Evolutionary conservation across 53 echinoderm and acorn worm genomes (phyloP).

Genomic region (Temnopleurus reevesii): DNA sequence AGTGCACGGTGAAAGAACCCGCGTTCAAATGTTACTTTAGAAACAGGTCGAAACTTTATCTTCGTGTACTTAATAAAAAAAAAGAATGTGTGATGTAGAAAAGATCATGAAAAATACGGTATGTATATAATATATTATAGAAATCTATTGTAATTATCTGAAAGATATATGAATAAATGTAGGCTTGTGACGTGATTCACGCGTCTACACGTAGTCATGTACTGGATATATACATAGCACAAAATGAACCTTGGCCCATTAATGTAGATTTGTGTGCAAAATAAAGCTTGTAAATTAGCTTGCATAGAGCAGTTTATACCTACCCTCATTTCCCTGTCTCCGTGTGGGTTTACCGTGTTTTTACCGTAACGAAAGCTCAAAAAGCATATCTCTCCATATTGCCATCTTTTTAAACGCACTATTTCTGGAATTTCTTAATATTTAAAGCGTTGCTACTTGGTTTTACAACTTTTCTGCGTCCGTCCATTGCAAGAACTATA

Average conservation of each 20-base stretch:
- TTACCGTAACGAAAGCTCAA: not conserved
- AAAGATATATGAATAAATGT: conserved; percentile 30
- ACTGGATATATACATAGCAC: conserved; percentile 1
- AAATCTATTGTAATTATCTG: conserved; percentile 43
- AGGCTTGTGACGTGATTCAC: not conserved
- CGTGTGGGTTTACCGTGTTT: not conserved
- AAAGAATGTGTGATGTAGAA: conserved; percentile 36
- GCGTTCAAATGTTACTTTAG: not conserved
- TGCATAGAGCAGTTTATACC: conserved; percentile 18
- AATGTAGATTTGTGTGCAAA: conserved; percentile 3
- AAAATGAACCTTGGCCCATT: not conserved
- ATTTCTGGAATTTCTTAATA: not conserved
- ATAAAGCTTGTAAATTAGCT: conserved; percentile 26
- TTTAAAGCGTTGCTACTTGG: not conserved
- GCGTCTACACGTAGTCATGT: not conserved
- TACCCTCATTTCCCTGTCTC: not conserved
- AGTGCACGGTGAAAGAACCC: not conserved
- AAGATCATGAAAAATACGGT: conserved; percentile 19
- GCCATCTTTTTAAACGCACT: too few species aligned
- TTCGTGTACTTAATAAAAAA: conserved; percentile 8
- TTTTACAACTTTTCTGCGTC: not conserved
- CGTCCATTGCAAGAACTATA: not conserved
- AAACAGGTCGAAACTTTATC: not conserved
- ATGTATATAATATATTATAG: conserved; percentile 46
- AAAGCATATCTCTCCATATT: not conserved